Conservation (phyloP, 2,797 vertebrate species). For the Champsocephalus gunnari region DNA sequence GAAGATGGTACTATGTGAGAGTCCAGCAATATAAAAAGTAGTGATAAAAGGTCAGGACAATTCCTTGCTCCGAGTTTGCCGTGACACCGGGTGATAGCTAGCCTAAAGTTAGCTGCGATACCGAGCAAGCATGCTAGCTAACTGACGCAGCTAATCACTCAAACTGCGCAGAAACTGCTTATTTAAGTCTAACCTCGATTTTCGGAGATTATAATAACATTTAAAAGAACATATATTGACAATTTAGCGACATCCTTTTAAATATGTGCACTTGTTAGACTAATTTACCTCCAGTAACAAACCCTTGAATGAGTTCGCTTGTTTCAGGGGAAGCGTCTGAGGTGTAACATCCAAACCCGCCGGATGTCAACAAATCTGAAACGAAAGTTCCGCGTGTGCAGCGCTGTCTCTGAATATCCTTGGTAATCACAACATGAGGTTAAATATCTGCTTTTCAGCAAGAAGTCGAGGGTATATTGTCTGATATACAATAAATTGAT, state of each 20-base stretch:
- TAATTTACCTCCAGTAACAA: conserved; percentile 72
- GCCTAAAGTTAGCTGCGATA: conserved; percentile 60
- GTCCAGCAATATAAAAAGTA: rapidly evolving
- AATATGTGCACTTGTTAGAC: not conserved
- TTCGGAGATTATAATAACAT: rapidly evolving
- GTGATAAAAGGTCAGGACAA: not conserved
- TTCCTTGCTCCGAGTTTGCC: conserved; percentile 7
- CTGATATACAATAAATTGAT: not conserved
- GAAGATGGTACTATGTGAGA: not conserved
- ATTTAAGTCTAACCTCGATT: not conserved
- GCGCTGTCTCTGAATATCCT: not conserved
- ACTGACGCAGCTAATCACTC: conserved; percentile 14
- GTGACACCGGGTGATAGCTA: conserved; percentile 52
- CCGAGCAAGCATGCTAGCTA: conserved; percentile 62
- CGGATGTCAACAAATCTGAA: conserved; percentile 28
- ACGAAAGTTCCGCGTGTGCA: conserved; percentile 60
- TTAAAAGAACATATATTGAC: rapidly evolving
- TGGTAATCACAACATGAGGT: not conserved
- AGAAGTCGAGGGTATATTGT: not conserved
- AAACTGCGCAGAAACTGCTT: not conserved
- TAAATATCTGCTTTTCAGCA: not conserved
- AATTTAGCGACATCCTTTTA: rapidly evolving
- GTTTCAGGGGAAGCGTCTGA: conserved; percentile 78
- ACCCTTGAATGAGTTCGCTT: conserved; percentile 87
- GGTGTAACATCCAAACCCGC: conserved; percentile 53